Evolutionary conservation across 1,140 invertebrate genomes (phyloP).

Genomic region (Augochlora pura): DNA sequence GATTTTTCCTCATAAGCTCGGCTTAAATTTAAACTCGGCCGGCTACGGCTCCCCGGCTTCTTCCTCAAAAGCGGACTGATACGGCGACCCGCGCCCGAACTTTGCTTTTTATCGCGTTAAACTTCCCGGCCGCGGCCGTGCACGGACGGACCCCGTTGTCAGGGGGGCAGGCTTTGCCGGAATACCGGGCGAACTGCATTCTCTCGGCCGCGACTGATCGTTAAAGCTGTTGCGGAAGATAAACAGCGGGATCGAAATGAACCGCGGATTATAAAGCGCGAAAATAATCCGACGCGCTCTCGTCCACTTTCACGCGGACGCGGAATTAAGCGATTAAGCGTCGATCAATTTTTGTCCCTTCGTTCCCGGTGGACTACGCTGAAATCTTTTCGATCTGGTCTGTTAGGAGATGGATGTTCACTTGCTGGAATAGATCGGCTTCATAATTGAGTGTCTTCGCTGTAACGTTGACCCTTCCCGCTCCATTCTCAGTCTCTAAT

Average conservation of each 20-base stretch:
- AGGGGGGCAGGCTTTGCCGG: neutral
- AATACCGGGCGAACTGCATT: neutral
- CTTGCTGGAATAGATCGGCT: too few species aligned
- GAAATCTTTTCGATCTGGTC: too few species aligned
- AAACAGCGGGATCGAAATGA: neutral
- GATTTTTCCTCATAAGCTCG: slow-evolving; percentile 32
- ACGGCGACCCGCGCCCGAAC: neutral
- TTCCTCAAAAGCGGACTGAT: neutral
- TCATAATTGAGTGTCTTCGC: too few species aligned
- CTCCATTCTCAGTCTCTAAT: too few species aligned
- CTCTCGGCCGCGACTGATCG: neutral
- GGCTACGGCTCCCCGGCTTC: slow-evolving; percentile 1
- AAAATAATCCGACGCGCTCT: neutral
- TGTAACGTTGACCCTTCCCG: too few species aligned
- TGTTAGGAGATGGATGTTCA: too few species aligned
- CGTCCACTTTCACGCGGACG: neutral
- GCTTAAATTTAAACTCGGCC: slow-evolving; percentile 43
- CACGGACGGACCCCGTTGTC: neutral
- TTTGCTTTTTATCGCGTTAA: slow-evolving; percentile 23
- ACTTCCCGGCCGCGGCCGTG: slow-evolving; percentile 7
- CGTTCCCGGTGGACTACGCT: too few species aligned
- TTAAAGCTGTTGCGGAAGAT: neutral
- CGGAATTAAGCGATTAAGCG: neutral
- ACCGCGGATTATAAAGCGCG: neutral
- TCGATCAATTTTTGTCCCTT: too few species aligned